Conservation (phyloP, 2,888 invertebrate genomes). For the Rhamphomyia laevipes region DNA sequence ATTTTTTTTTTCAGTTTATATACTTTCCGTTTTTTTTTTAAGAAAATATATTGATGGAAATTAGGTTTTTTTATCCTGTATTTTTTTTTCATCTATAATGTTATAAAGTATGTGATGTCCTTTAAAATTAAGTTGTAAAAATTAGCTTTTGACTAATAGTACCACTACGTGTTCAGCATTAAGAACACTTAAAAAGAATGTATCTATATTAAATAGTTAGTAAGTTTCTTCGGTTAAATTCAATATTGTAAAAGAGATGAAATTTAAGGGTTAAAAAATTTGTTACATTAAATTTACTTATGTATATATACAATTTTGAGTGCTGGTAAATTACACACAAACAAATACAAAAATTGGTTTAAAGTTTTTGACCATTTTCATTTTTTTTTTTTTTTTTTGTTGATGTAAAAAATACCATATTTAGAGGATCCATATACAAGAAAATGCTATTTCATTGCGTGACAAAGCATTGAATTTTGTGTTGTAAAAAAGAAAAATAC, state of each 20-base stretch:
- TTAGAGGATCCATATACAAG: not conserved
- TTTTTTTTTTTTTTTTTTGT: not conserved
- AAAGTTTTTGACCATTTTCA: too few species aligned
- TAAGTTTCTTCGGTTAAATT: not conserved
- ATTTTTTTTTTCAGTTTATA: not conserved
- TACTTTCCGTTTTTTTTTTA: not conserved
- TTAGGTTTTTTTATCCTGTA: not conserved
- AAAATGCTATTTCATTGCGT: not conserved
- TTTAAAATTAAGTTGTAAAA: slow-evolving; percentile 11
- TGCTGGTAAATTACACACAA: not conserved
- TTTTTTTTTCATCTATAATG: not conserved
- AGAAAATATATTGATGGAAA: not conserved
- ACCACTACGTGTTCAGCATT: slow-evolving; percentile 7
- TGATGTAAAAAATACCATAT: too few species aligned
- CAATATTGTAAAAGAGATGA: not conserved
- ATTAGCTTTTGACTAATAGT: slow-evolving; percentile 12
- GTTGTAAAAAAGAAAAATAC: not conserved
- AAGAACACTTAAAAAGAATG: not conserved
- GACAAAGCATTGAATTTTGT: not conserved
- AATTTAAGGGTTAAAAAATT: not conserved
- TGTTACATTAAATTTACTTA: not conserved
- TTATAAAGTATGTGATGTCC: not conserved
- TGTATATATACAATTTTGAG: not conserved
- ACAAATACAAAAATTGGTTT: too few species aligned
- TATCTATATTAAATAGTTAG: not conserved